Conservation (phyloP, 2,888 invertebrate species). For the Cantharis flavilabris region DNA sequence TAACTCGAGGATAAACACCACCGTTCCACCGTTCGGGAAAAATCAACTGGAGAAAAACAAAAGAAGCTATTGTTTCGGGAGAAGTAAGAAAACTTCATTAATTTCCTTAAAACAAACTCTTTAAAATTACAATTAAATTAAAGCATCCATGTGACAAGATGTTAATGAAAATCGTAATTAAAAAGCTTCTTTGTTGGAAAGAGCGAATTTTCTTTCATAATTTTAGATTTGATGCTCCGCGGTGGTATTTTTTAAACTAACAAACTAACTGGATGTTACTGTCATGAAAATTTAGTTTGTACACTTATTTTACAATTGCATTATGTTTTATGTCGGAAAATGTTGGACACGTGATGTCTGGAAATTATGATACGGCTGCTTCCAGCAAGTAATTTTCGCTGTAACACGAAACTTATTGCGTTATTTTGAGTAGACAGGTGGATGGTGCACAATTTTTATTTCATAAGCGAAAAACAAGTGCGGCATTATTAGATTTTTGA, state of each 20-base stretch:
- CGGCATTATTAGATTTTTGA: conserved; percentile 6
- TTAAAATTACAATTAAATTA: not conserved
- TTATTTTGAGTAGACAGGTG: conserved; percentile 20
- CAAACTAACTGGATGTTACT: not conserved
- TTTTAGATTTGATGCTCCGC: not conserved
- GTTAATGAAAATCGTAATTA: not conserved
- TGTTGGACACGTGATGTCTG: conserved; percentile 27
- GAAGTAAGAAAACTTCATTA: not conserved
- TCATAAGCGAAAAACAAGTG: not conserved
- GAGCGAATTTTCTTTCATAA: not conserved
- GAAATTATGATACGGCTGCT: conserved; percentile 17
- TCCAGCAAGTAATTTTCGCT: conserved; percentile 8
- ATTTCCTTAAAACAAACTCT: not conserved
- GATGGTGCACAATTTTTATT: conserved; percentile 7
- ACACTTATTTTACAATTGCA: conserved; percentile 16
- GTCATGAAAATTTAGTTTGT: conserved; percentile 7
- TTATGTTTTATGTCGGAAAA: conserved; percentile 15
- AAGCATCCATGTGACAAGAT: not conserved
- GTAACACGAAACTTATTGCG: conserved; percentile 13
- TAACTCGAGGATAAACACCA: not conserved
- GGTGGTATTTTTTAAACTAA: not conserved
- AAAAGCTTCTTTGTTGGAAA: not conserved
- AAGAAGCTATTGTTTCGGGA: not conserved
- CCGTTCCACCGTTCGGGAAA: not conserved
- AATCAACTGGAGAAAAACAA: not conserved